Conservation (phyloP, 2,113 vertebrate genomes). For the Ctenomys sociabilis region DNA sequence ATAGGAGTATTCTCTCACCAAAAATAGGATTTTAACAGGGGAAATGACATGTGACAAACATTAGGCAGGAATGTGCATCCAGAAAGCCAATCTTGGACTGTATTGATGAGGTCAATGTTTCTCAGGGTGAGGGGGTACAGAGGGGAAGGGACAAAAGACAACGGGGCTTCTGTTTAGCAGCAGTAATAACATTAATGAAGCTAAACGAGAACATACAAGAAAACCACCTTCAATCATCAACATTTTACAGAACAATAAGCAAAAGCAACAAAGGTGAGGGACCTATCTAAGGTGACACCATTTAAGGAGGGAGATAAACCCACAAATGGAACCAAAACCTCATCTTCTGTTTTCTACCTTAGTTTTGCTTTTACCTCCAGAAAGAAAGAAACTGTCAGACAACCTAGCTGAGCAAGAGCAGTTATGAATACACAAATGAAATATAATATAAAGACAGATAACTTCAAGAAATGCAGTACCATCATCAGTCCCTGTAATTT, state of each 20-base stretch:
- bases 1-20: not conserved
- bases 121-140: not conserved
- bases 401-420: not conserved
- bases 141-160: not conserved
- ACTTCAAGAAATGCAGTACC: not conserved
- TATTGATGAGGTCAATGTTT: constrained; percentile 49
- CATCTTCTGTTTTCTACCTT: not conserved
- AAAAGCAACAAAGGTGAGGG: constrained; percentile 35
- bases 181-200: constrained; percentile 18
- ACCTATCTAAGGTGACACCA: constrained; percentile 13
- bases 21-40: constrained; percentile 49
- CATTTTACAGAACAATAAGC: constrained; percentile 34
- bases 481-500: not conserved
- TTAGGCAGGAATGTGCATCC: constrained; percentile 18
- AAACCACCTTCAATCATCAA: constrained; percentile 25
- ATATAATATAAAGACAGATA: constrained; percentile 20
- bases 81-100: constrained; percentile 16
- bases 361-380: constrained; percentile 9
- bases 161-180: not conserved
- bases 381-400: constrained; percentile 58
- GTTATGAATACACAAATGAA: constrained; percentile 47
- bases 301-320: constrained; percentile 34
- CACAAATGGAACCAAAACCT: not conserved
- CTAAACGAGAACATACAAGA: constrained; percentile 3
- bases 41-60: not conserved